These are phyloP conservation scores for Ambastaia sidthimunki DNA, from an alignment of 2,797 vertebrate genomes.

Conservation along the genomic window DNA sequence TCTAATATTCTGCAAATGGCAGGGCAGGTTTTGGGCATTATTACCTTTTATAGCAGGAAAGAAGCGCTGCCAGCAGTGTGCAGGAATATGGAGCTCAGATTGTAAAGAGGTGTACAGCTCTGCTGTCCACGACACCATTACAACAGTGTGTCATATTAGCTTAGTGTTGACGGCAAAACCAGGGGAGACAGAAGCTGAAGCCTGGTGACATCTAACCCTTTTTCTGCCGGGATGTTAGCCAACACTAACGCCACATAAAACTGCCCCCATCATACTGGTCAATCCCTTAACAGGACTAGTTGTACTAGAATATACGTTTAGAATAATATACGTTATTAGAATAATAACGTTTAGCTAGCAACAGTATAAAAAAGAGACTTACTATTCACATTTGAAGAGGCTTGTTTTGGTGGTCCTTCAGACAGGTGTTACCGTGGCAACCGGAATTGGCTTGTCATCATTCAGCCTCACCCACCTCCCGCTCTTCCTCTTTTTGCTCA, in stretches of 20 bases:
- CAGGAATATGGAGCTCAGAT: conserved; percentile 39
- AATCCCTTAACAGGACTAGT: conserved; percentile 52
- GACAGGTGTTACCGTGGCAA: conserved; percentile 86
- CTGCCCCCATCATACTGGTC: not conserved
- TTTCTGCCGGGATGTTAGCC: conserved; percentile 9
- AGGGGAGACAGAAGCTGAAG: conserved; percentile 53
- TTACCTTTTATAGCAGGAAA: conserved; percentile 49
- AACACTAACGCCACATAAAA: conserved; percentile 20
- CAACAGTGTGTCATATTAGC: conserved; percentile 69
- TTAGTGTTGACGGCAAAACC: conserved; percentile 65
- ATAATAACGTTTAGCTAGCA: not conserved
- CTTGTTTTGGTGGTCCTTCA: conserved; percentile 73
- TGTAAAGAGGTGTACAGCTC: conserved; percentile 53
- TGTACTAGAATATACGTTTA: not conserved
- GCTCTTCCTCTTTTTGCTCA: conserved; percentile 38
- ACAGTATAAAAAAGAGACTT: conserved; percentile 32
- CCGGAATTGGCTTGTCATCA: conserved; percentile 70
- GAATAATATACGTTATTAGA: too few species aligned
- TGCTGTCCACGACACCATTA: conserved; percentile 67
- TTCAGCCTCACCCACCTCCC: conserved; percentile 71
- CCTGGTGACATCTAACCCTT: conserved; percentile 35
- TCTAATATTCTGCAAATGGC: conserved; percentile 12
- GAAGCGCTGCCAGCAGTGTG: conserved; percentile 29
- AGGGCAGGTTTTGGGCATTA: conserved; percentile 44
- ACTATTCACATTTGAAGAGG: conserved; percentile 52